These are phyloP conservation scores for Rhizoglyphus robini DNA, from an alignment of 1,140 invertebrate species.

Conservation along the genomic window DNA sequence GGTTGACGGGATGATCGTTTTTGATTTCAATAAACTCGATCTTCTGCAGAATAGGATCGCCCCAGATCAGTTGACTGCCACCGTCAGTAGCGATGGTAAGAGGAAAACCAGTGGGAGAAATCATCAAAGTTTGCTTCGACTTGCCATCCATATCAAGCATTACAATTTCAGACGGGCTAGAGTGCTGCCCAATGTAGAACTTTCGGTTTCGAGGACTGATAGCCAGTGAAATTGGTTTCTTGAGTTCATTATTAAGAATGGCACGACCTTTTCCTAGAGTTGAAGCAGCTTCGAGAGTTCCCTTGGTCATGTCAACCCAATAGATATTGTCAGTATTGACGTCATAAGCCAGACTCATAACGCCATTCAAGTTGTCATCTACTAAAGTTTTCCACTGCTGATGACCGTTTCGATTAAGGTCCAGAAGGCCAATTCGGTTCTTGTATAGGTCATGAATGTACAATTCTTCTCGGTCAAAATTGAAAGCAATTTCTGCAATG, in stretches of 20 bases:
- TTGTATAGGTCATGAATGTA: constrained; percentile 26
- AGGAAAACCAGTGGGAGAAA: background rate
- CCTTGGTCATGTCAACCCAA: constrained; percentile 35
- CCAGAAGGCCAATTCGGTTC: constrained; percentile 7
- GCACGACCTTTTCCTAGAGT: constrained; percentile 30
- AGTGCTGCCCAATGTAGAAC: constrained; percentile 24
- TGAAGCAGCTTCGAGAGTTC: constrained; percentile 33
- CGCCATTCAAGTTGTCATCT: background rate
- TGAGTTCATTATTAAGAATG: constrained; percentile 21
- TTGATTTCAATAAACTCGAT: constrained; percentile 22
- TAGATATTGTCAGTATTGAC: constrained; percentile 38
- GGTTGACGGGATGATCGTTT: background rate
- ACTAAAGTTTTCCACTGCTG: background rate
- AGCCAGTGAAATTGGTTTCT: constrained; percentile 23
- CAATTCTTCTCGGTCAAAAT: constrained; percentile 37
- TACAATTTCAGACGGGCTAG: constrained; percentile 19
- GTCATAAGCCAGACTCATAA: constrained; percentile 36
- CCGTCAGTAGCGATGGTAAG: constrained; percentile 16
- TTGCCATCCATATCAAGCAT: constrained; percentile 26
- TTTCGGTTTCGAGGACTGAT: constrained; percentile 14
- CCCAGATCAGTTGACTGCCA: constrained; percentile 24
- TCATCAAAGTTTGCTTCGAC: background rate
- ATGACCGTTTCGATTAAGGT: background rate
- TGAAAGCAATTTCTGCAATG: constrained; percentile 26
- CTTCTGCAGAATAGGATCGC: constrained; percentile 21